phyloP scores from a whole-genome alignment of 2,797 vertebrate genomes.

The Syngnathus rostellatus region DNA sequence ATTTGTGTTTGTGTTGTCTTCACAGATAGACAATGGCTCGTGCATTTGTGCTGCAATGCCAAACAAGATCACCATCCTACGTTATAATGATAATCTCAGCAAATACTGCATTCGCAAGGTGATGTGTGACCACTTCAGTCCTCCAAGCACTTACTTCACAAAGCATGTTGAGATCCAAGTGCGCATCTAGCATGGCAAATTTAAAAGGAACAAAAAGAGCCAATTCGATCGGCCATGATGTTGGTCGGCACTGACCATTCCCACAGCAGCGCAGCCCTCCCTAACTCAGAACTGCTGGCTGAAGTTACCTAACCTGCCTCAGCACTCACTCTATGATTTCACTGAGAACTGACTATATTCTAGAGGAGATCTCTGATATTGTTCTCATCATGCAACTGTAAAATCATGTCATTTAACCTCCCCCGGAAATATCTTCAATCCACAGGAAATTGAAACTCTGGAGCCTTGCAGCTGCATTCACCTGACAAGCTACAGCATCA shows the following conservation, averaged over 20 bases:
- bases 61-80: constrained; percentile 88
- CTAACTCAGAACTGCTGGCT: neutral
- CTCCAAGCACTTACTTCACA: no score
- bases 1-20: neutral
- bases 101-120: constrained; percentile 98
- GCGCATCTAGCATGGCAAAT: no score
- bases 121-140: constrained; percentile 7
- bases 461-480: constrained; percentile 98
- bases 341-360: neutral
- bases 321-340: neutral
- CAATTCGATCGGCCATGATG: no score
- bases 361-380: neutral
- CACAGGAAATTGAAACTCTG: constrained; percentile 94
- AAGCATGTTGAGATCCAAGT: no score
- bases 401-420: neutral
- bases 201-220: no score
- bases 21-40: constrained; percentile 85
- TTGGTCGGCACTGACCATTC: neutral
- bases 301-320: no score
- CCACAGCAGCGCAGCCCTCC: neutral
- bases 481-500: constrained; percentile 94
- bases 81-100: constrained; percentile 92
- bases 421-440: constrained; percentile 1
- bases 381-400: neutral
- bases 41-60: constrained; percentile 97